Evolutionary conservation across 37 sponge, comb jelly and placozoan genomes (phyloP), one percentile per base, ranked within the genome.

Genomic region (Cladorhizidae sp.): DNA sequence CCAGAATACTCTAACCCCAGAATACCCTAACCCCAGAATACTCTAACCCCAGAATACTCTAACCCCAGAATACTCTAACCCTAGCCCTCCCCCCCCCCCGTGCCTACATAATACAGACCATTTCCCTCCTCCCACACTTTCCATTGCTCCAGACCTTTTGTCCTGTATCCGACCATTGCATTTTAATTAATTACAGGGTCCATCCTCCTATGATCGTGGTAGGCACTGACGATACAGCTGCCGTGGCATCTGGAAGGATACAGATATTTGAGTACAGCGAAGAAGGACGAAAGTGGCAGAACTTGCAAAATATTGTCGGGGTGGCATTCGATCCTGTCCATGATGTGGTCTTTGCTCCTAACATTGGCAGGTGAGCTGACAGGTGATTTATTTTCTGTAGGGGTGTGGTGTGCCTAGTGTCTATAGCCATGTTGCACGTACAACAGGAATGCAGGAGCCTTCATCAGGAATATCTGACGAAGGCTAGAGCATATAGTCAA

Each of bases 301-400:
- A 88, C 65, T 74, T 95, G 28, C 92, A 95, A 29, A 91, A 77
- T n/a, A 77, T 92, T 26, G 74, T 85, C 17, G 85, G 81, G 3
- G 70, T 85, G 37, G 88, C 84, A 20, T 85, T 70, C 79, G 95
- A 87, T 23, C 95, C 95, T 56, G 91, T 97, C 18, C 89, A 92
- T 76, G 98, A 94, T 79, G 83, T 97, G 54, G 93, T 91, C 5
- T 97, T 97, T 85, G 98, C 98, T 38, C 98, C 98, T 15, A 94
- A 94, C 78, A 83, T 88, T 45, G 98, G 98, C 67, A 89, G 98
- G 94, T 94, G 67, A 15, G 36, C 59, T 51, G 49, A 45, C 9
- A 45, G 49, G n/a, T n/a, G n/a, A n/a, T n/a, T n/a, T n/a, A n/a
- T n/a, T n/a, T n/a, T n/a, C n/a, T n/a, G n/a, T n/a, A n/a, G n/a